Percentiles rank a stretch among this genome's conserved stretches.
These are phyloP conservation scores for Phrynosoma blainvillii DNA, from an alignment of 2,113 vertebrate genomes.

Conservation along the genomic window DNA sequence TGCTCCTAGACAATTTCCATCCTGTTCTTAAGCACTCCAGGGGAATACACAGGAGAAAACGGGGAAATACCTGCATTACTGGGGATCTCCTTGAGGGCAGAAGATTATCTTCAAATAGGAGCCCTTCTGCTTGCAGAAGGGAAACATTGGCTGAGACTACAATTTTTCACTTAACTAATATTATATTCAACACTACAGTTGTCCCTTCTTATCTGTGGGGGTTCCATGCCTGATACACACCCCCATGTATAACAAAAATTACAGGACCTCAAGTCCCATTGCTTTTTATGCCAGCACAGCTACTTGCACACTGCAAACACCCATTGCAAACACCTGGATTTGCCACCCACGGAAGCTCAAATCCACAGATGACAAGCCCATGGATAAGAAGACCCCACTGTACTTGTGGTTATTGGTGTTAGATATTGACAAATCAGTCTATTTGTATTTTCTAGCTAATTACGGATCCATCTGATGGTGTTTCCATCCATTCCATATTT, in stretches of 20 bases:
- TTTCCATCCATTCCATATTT: too few species aligned
- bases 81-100: background rate
- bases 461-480: too few species aligned
- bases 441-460: background rate
- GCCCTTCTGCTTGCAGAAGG: background rate
- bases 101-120: background rate
- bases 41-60: background rate
- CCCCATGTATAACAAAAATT: too few species aligned
- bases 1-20: background rate
- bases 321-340: too few species aligned
- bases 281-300: too few species aligned
- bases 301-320: too few species aligned
- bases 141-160: background rate
- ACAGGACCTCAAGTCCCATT: too few species aligned
- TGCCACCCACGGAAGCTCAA: too few species aligned
- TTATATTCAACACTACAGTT: background rate
- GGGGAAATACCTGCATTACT: background rate
- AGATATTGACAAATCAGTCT: background rate
- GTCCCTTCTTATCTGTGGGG: too few species aligned
- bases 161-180: background rate
- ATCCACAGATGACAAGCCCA: too few species aligned
- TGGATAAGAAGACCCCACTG: too few species aligned
- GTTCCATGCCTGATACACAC: too few species aligned
- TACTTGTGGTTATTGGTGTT: background rate
- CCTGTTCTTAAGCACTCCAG: background rate